These are phyloP conservation scores for Leptopilina syphax DNA, from an alignment of 2,888 invertebrate genomes.

Conservation along the genomic window DNA sequence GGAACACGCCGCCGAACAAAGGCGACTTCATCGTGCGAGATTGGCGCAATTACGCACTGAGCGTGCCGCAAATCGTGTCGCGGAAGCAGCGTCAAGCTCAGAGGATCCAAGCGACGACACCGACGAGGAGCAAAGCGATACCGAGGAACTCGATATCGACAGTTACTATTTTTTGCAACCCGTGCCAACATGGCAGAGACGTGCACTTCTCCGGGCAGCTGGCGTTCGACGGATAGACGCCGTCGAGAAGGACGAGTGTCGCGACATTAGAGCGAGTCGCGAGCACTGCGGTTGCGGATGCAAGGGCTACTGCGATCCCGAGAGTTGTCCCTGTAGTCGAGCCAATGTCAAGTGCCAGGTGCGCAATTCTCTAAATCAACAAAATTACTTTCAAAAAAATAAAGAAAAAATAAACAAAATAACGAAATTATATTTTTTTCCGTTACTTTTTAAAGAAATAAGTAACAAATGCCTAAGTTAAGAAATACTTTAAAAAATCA, in stretches of 20 bases:
- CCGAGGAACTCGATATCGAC: slow-evolving; percentile 91
- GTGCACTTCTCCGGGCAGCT: slow-evolving; percentile 92
- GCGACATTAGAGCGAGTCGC: slow-evolving; percentile 92
- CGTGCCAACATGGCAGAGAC: slow-evolving; percentile 92
- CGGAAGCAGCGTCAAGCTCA: slow-evolving; percentile 83
- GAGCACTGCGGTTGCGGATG: slow-evolving; percentile 97
- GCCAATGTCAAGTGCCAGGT: slow-evolving; percentile 97
- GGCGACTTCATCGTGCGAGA: slow-evolving; percentile 90
- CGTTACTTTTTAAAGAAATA: no score
- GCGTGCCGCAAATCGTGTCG: slow-evolving; percentile 78
- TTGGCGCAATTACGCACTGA: slow-evolving; percentile 85
- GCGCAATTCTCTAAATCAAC: slow-evolving; percentile 48
- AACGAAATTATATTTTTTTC: no score
- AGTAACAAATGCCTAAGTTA: no score
- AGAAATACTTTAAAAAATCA: no score
- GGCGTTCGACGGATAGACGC: slow-evolving; percentile 96
- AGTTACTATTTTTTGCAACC: slow-evolving; percentile 95
- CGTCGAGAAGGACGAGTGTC: slow-evolving; percentile 95
- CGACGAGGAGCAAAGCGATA: slow-evolving; percentile 89
- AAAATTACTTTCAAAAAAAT: not conserved
- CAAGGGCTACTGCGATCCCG: slow-evolving; percentile 95
- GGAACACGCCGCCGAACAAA: slow-evolving; percentile 93
- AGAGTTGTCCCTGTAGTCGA: slow-evolving; percentile 95
- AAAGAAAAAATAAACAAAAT: no score
- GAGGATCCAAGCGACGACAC: slow-evolving; percentile 87